These are phyloP conservation scores for Prinia subflava DNA, from an alignment of 2,113 vertebrate genomes.

Conservation along the genomic window DNA sequence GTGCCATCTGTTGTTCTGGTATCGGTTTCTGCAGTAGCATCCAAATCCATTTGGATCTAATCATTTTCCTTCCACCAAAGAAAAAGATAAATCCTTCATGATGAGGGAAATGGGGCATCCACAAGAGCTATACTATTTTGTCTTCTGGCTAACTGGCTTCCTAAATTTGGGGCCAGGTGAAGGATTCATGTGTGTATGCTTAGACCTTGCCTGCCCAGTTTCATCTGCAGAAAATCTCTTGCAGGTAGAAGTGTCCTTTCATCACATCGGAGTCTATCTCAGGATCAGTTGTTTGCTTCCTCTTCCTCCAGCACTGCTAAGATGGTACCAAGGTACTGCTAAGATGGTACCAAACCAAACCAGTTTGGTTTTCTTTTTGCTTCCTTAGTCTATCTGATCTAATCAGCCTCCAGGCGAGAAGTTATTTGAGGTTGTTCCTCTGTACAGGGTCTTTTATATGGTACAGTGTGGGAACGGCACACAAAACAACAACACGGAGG, in stretches of 20 bases:
- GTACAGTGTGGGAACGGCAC: neutral
- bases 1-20: neutral
- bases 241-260: neutral
- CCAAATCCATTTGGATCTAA: neutral
- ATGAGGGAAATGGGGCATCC: neutral
- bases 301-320: neutral
- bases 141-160: neutral
- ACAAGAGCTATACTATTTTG: accelerated
- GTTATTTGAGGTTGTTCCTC: neutral
- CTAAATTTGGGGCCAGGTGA: neutral
- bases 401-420: neutral
- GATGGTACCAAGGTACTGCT: neutral
- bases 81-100: neutral
- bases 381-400: neutral
- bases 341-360: neutral
- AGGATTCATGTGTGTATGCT: neutral
- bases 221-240: neutral
- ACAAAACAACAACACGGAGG: too few species aligned
- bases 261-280: neutral
- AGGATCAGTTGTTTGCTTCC: neutral
- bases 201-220: neutral
- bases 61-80: neutral
- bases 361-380: neutral
- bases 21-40: neutral
- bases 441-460: neutral